Evolutionary conservation across 2,888 invertebrate genomes (phyloP).

Genomic region (Clostera curtula): DNA sequence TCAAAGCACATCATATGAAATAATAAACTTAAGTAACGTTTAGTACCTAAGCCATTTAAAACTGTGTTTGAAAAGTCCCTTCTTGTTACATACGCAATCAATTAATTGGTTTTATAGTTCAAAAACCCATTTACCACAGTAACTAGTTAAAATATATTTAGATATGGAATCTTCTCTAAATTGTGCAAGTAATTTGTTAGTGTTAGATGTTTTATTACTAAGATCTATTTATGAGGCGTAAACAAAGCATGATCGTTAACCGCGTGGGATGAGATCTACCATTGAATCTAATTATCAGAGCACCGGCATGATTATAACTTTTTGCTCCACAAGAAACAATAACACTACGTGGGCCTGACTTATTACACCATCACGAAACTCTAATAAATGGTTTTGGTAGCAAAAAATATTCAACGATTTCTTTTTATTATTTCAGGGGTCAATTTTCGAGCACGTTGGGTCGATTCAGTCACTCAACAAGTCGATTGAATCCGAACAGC

Average conservation of each 20-base stretch:
- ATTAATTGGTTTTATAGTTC: constrained; percentile 9
- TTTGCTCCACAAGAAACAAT: constrained; percentile 54
- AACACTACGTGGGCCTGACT: constrained; percentile 49
- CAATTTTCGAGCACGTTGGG: constrained; percentile 85
- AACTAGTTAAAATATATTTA: too few relatives aligned
- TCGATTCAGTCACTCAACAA: constrained; percentile 87
- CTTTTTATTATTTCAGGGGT: constrained; percentile 74
- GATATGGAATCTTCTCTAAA: too few relatives aligned
- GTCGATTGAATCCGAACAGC: constrained; percentile 78
- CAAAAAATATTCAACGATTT: constrained; percentile 30
- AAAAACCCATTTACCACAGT: constrained; percentile 30
- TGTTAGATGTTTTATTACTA: constrained; percentile 16
- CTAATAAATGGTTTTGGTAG: constrained; percentile 33
- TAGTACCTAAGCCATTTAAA: too few relatives aligned
- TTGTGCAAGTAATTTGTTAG: too few relatives aligned
- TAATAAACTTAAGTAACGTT: too few relatives aligned
- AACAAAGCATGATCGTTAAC: constrained; percentile 55
- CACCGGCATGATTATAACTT: constrained; percentile 47
- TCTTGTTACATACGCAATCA: not conserved
- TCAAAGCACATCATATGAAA: too few relatives aligned
- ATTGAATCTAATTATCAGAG: constrained; percentile 63
- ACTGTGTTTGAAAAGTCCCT: not conserved
- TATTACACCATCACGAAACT: constrained; percentile 35
- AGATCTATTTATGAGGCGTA: constrained; percentile 34
- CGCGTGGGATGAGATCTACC: constrained; percentile 57